Evolutionary conservation across 2,888 invertebrate genomes (phyloP), one percentile per base, ranked within the genome.

Genomic region (Pegoplata infirma): DNA sequence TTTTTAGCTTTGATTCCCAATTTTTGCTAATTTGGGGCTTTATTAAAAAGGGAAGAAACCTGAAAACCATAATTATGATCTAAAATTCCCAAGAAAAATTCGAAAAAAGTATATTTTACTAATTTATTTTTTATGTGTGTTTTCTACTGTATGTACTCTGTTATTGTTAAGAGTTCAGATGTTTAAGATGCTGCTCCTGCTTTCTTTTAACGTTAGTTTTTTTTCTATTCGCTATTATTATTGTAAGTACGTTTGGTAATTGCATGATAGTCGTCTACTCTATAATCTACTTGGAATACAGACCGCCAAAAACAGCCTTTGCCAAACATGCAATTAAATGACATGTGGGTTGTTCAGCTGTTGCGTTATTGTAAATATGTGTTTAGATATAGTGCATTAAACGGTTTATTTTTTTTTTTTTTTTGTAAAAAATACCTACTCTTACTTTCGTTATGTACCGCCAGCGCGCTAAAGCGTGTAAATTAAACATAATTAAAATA

Each of bases 281-380:
- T 49, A 75, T 12, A 75, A 63, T 61, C 25, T 25, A 25, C 5
- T 25, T n/a, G n/a, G n/a, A n/a, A n/a, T n/a, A n/a, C 74, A 51
- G 61, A 40, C 63, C 25, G 36, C 8, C 19, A 56, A 63, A 40
- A 12, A 63, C 44, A 44, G 56, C 49, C 44, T 12, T 49, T 69
- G 16, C 21, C 25, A 47, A 79, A 58, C 79, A 72, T 75, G 67
- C 51, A 79, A 75, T 75, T 79, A 75, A 47, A 63, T 75, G 75
- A 67, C 79, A 75, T 75, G 75, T 79, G 66, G 66, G 59, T 36
- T 66, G 64, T 64, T 40, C 40, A 63, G 49, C 47, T 56, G 46
- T 19, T 63, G 67, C 61, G 25, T n/a, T 8, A 28, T 44, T 6
- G 47, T 7, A 17, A 49, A 12, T 19, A 32, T 8, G 19, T 21